These are phyloP conservation scores for Tenualosa ilisha DNA, from an alignment of 2,797 vertebrate genomes.

Conservation along the genomic window DNA sequence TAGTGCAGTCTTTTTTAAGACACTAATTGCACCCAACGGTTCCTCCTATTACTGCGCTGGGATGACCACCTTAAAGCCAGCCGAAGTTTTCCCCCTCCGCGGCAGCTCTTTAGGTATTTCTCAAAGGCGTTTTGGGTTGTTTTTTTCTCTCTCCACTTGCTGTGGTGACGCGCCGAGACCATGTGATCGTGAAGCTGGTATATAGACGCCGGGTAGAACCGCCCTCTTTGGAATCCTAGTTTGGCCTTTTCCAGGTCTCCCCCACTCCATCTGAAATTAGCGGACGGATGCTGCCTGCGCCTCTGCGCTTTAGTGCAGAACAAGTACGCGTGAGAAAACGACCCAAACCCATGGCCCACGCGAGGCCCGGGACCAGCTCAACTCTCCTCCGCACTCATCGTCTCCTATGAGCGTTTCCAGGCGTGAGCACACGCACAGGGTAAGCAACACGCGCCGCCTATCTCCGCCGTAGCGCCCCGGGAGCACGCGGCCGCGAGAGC, in stretches of 20 bases:
- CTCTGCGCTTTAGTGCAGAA: conserved; percentile 25
- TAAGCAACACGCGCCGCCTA: conserved; percentile 50
- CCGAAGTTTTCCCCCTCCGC: conserved; percentile 54
- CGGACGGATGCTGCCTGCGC: conserved; percentile 49
- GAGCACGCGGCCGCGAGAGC: conserved; percentile 64
- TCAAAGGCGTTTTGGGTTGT: conserved; percentile 56
- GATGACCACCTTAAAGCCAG: conserved; percentile 59
- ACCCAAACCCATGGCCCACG: conserved; percentile 69
- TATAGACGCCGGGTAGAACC: conserved; percentile 77
- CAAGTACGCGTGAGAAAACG: conserved; percentile 26
- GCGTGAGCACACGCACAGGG: conserved; percentile 35
- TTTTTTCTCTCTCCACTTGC: conserved; percentile 57
- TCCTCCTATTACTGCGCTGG: conserved; percentile 44
- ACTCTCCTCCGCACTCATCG: background rate
- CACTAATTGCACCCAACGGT: conserved; percentile 44
- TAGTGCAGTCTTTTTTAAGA: conserved; percentile 40
- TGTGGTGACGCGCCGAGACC: conserved; percentile 70
- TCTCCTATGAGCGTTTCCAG: conserved; percentile 37
- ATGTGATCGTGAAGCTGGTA: conserved; percentile 81
- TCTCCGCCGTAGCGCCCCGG: conserved; percentile 54
- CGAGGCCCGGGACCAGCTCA: conserved; percentile 51
- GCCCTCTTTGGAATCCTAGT: conserved; percentile 83
- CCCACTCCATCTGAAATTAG: conserved; percentile 47
- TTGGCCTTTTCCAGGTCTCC: conserved; percentile 68
- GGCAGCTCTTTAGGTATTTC: conserved; percentile 58